Evolutionary conservation across 2,888 invertebrate genomes (phyloP), one percentile per base, ranked within the genome.

Genomic region (Oxycera nigricornis): DNA sequence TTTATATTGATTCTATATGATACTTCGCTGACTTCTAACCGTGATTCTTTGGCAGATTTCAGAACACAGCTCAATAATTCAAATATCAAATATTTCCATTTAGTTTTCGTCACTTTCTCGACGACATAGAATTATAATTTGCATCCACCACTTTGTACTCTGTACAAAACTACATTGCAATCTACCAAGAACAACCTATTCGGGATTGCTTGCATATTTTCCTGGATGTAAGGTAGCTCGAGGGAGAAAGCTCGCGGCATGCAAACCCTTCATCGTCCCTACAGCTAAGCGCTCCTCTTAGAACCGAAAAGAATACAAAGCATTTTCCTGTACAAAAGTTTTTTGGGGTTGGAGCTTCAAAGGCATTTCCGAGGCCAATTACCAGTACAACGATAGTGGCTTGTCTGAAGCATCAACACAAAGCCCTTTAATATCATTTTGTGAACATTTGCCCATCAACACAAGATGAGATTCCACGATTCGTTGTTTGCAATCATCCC

Each of bases 361-460:
- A 62, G 61, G 39, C 62, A 31, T 62, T 62, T 62, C 39, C 22
- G 22, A 20, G 62, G 20, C 62, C 20, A 35, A 62, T 62, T 62
- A 35, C 62, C 39, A 62, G 26, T 24, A 17, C 22, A 39, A 39
- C 39, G 22, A 22, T 11, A 62, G 62, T 31, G 62, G 35, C 39
- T 35, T 62, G 62, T 35, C 39, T 39, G 14, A 22, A 62, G 24
- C 62, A 62, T 35, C 62, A 62, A 62, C 62, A 62, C 62, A 39
- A 62, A 62, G 62, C 39, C 22, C 39, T 62, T 62, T 31, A 39
- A 62, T 62, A 62, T 62, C 59, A 4, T 28, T 59, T 11, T 26
- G 59, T n/a, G 30, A 59, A 59, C 30, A 28, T 30, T 28, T 28
- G 4, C n/a, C 11, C 17, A 30, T 28, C 26, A 28, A 2, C 7